Base-by-base conservation (phyloP, 2,888 invertebrate genomes). In the Cosmorhoe ocellata region DNA sequence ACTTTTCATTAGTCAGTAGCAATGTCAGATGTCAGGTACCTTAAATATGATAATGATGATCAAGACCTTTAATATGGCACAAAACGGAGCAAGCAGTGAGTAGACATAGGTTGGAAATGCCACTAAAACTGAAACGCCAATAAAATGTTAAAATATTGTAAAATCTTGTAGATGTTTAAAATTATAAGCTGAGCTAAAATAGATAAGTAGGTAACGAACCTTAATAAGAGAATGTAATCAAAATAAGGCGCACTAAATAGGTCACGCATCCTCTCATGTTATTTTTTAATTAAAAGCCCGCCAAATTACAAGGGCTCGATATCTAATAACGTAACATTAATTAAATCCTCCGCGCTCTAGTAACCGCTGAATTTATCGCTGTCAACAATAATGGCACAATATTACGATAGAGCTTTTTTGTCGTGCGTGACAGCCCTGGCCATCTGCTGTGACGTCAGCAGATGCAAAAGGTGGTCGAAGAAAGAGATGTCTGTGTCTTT, bases 371-470 rank as follows among this genome's bases (percentile, higher is more conserved):
- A 59, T 59, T 53, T 59, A 59, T 58, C 51, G 56, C 56, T 56
- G 56, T 56, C 58, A 49, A 51, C 48, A 51, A 45, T 56, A 58
- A 56, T 54, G 56, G 39, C 39, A 52, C 56, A 60, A 60, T 60
- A 54, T 40, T 54, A 33, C 41, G 54, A 61, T 63, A 56, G 59
- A 40, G 42, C 36, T 58, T 62, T 59, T 58, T 64, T 22, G 14
- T 43, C 61, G 67, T 63, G 67, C 70, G 76, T 72, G 73, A 39
- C 79, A 80, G 37, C 81, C 79, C 78, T 77, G 64, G 57, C 61
- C 76, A 79, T 78, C 77, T 78, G 74, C 62, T 52, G 31, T 61
- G 59, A 58, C 61, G 61, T 57, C 55, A 59, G 39, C 74, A 76
- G 75, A 71, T 72, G 74, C 64, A 66, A 61, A 58, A 52, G 58